Base-by-base conservation (phyloP, 2,888 invertebrate species). In the Aromia moschata region DNA sequence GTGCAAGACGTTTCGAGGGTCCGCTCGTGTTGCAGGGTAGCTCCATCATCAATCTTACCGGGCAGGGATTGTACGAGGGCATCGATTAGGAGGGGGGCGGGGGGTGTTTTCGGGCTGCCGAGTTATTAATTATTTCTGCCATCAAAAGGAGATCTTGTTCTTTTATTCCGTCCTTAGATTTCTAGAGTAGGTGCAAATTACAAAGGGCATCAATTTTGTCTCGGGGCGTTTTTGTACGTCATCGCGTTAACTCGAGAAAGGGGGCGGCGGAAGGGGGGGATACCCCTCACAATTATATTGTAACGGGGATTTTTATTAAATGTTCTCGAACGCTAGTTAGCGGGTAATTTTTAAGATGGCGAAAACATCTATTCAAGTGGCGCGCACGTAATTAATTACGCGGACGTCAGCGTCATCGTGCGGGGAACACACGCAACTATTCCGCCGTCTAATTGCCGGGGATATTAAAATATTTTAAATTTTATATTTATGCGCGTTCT, bases 111-210 rank as follows among this genome's bases (percentile, higher is more conserved):
- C 65, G 65, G n/a, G n/a, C n/a, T n/a, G 68, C 66, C 64, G 69
- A 71, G 77, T 77, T 77, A 78, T 78, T 78, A 78, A 78, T 77
- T 78, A 78, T 77, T 77, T 75, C 72, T 70, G 73, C 72, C 72
- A 73, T 76, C 74, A 76, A 77, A 74, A 71, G 74, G 67, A 67
- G 65, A 60, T 52, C 44, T 49, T 53, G 51, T 70, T 71, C 72
- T 67, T 70, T 70, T 64, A 66, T 65, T 62, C 60, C 70, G 61
- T n/a, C 69, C 68, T 68, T 67, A 68, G 64, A 67, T 72, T 68
- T 70, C 70, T 60, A 54, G 65, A 72, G 72, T 70, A 74, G 74
- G 74, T 74, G 74, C 73, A 71, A 74, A 74, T 74, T 74, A 72
- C 73, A 63, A 62, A 67, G 63, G 70, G 71, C 73, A 74, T 73